These are phyloP conservation scores for Caenorhabditis elegans DNA, from an alignment of 1,140 invertebrate genomes.

Conservation along the genomic window WBcel235 BX284605.5:8807001-8807500, in stretches of 20 bases:
- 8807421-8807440: constrained; percentile 48
- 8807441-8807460: constrained; percentile 56
- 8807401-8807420: constrained; percentile 43
- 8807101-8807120: constrained; percentile 87
- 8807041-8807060: constrained; percentile 89
- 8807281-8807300: background rate
- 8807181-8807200: constrained; percentile 73
- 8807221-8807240: constrained; percentile 87
- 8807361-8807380: constrained; percentile 80
- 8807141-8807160: constrained; percentile 64
- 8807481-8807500: constrained; percentile 63
- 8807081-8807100: constrained; percentile 87
- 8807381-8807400: constrained; percentile 71
- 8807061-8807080: constrained; percentile 80
- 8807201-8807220: constrained; percentile 69
- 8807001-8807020: constrained; percentile 51
- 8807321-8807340: constrained; percentile 28
- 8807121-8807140: constrained; percentile 92
- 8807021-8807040: constrained; percentile 76
- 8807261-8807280: constrained; percentile 75
- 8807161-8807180: constrained; percentile 72
- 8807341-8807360: constrained; percentile 74
- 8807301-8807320: constrained; percentile 18
- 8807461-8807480: constrained; percentile 67
- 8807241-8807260: constrained; percentile 80